A percentile compares a stretch with the other conserved stretches of the same genome.
These are phyloP conservation scores for Gibbula magus DNA, from an alignment of 2,888 invertebrate species.

Conservation along the genomic window DNA sequence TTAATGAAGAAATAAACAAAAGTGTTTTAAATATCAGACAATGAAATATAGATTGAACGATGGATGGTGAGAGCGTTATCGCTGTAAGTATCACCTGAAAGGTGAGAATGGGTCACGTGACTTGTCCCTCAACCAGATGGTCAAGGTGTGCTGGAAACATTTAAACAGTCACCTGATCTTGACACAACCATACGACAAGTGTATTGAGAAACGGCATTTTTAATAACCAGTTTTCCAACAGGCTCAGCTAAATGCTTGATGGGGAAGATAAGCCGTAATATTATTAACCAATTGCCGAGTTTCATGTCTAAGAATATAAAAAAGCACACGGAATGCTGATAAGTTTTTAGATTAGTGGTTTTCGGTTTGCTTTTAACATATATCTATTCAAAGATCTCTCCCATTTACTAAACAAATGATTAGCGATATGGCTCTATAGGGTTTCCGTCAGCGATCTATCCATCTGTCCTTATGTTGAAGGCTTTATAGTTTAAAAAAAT, in stretches of 20 bases:
- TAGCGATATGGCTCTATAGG: too few relatives aligned
- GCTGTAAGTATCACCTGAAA: neutral
- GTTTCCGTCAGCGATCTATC: too few relatives aligned
- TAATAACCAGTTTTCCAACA: neutral
- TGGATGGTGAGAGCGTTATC: neutral
- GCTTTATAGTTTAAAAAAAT: too few relatives aligned
- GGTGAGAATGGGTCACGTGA: constrained; percentile 15
- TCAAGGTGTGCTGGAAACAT: neutral
- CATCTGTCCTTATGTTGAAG: too few relatives aligned
- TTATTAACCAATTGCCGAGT: constrained; percentile 1
- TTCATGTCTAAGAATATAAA: neutral
- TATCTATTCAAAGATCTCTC: too few relatives aligned
- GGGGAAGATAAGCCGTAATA: neutral
- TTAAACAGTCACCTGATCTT: neutral
- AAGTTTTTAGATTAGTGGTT: neutral
- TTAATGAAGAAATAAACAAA: constrained; percentile 11
- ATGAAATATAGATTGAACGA: neutral
- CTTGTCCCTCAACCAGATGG: neutral
- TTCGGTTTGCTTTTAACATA: too few relatives aligned
- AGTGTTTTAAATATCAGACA: constrained; percentile 19
- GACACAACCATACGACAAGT: neutral
- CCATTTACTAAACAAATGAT: too few relatives aligned
- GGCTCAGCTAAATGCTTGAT: neutral
- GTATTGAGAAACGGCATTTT: neutral
- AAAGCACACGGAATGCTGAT: neutral